These are phyloP conservation scores for Lichenostomus cassidix DNA, from an alignment of 2,113 vertebrate species.

Conservation along the genomic window DNA sequence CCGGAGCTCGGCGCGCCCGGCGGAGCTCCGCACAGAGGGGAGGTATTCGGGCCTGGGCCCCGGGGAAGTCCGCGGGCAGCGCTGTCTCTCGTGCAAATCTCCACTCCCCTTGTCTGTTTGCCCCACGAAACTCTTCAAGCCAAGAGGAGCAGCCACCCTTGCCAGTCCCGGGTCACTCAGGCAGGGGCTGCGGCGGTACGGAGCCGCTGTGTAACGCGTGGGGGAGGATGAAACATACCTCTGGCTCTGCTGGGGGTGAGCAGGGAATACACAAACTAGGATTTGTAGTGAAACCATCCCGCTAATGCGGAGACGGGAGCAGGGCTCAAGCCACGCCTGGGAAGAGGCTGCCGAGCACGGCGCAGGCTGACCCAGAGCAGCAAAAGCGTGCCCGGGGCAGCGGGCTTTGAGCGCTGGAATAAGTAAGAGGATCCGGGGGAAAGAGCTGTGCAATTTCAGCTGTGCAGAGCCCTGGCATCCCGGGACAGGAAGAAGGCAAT, in stretches of 20 bases:
- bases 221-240: background rate
- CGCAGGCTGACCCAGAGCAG: background rate
- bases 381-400: background rate
- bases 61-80: background rate
- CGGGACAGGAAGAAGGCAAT: slow-evolving; percentile 54
- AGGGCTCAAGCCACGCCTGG: background rate
- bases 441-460: background rate
- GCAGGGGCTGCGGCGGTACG: background rate
- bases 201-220: background rate
- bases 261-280: background rate
- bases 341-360: background rate
- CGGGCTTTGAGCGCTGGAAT: background rate
- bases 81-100: background rate
- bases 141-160: background rate
- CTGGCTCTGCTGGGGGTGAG: background rate
- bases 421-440: background rate
- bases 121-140: background rate
- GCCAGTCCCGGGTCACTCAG: no score
- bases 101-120: background rate
- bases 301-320: background rate
- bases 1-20: background rate
- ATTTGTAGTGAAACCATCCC: background rate
- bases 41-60: background rate
- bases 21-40: background rate
- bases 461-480: slow-evolving; percentile 26